Percentiles rank a stretch among this genome's conserved stretches.
Conservation (phyloP, 1,140 invertebrate genomes). For the Marisa cornuarietis region DNA sequence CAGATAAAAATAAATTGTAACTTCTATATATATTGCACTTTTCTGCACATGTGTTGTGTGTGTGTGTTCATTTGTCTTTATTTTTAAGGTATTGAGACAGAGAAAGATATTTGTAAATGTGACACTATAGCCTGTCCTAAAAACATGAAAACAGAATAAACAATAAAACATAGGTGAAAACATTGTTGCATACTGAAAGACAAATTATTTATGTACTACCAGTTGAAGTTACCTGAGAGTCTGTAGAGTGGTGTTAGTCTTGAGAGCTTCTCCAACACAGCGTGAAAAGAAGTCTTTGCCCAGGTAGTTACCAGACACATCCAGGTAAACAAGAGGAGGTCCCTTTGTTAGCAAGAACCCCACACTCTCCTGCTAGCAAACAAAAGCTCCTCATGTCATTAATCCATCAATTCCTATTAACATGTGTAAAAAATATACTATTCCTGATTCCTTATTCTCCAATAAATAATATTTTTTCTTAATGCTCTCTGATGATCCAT, state of each 20-base stretch:
- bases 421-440: background rate
- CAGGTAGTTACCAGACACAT: slow-evolving; percentile 56
- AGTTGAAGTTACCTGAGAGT: slow-evolving; percentile 42
- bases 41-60: background rate
- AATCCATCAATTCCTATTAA: background rate
- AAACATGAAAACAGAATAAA: no score
- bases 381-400: background rate
- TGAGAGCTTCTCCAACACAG: slow-evolving; percentile 51
- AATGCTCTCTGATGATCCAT: no score
- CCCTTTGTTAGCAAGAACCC: slow-evolving; percentile 48
- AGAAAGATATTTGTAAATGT: background rate
- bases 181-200: background rate
- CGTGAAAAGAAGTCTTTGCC: slow-evolving; percentile 58
- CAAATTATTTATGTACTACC: background rate
- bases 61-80: background rate
- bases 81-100: background rate
- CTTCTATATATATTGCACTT: no score
- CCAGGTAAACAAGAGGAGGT: slow-evolving; percentile 44
- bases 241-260: slow-evolving; percentile 44
- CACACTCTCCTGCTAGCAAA: slow-evolving; percentile 41
- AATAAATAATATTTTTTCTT: no score
- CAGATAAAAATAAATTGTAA: background rate
- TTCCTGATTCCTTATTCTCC: no score
- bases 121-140: no score
- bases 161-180: no score